Evolutionary conservation across 1,140 invertebrate species (phyloP).

Genomic region (Drosophila kurseongensis): DNA sequence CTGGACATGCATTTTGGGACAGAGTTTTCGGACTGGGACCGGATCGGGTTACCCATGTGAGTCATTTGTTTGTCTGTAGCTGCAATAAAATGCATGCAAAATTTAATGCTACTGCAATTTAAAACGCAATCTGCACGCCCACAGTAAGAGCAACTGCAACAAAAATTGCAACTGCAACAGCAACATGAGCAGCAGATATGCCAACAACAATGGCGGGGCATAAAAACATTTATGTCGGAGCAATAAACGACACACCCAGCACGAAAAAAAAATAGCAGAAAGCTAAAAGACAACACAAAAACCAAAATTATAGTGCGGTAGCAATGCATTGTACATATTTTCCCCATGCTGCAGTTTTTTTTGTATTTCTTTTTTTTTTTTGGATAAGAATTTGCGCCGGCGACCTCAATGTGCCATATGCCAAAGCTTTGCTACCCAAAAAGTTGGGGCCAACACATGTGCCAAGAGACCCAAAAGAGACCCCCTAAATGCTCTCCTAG

Average conservation of each 20-base stretch:
- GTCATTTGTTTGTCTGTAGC: slow-evolving; percentile 47
- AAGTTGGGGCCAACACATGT: slow-evolving; percentile 40
- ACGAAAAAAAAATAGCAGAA: slow-evolving; percentile 13
- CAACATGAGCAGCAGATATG: slow-evolving; percentile 21
- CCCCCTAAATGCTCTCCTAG: slow-evolving; percentile 22
- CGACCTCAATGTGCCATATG: slow-evolving; percentile 55
- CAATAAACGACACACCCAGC: slow-evolving; percentile 61
- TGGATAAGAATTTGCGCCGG: slow-evolving; percentile 45
- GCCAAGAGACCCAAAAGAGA: slow-evolving; percentile 35
- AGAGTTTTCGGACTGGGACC: background rate
- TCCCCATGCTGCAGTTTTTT: slow-evolving; percentile 25
- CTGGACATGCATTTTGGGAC: slow-evolving; percentile 21
- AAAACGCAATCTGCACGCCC: slow-evolving; percentile 56
- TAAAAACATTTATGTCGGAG: slow-evolving; percentile 63
- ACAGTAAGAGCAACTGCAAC: slow-evolving; percentile 19
- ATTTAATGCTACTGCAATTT: slow-evolving; percentile 62
- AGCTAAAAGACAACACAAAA: slow-evolving; percentile 45
- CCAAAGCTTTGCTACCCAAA: slow-evolving; percentile 43
- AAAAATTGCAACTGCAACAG: slow-evolving; percentile 23
- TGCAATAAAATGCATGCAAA: slow-evolving; percentile 65
- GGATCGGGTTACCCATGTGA: slow-evolving; percentile 37
- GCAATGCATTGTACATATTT: slow-evolving; percentile 56
- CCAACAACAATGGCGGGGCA: slow-evolving; percentile 32
- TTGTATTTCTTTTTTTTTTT: slow-evolving; percentile 20
- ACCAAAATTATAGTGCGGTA: slow-evolving; percentile 60